Conservation (phyloP, 2,888 invertebrate species). For the Drosophila macrospina region DNA sequence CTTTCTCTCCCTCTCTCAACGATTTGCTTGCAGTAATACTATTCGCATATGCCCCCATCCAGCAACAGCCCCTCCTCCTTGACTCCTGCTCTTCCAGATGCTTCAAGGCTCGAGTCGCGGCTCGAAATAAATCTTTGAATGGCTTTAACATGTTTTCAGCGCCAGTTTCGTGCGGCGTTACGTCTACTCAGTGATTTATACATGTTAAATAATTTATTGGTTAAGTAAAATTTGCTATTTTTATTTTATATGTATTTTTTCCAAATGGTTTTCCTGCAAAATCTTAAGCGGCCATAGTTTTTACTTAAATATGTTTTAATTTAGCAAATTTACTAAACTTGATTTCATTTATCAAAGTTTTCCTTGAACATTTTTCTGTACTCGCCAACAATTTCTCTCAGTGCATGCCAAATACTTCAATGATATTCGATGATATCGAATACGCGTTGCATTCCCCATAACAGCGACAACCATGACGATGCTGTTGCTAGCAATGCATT, state of each 20-base stretch:
- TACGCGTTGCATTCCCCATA: conserved; percentile 33
- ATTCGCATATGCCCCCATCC: not conserved
- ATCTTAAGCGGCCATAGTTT: conserved; percentile 32
- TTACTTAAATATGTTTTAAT: not conserved
- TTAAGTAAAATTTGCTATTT: conserved; percentile 26
- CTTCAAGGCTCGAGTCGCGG: conserved; percentile 50
- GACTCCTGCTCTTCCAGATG: conserved; percentile 41
- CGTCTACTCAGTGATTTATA: conserved; percentile 66
- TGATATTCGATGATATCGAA: conserved; percentile 68
- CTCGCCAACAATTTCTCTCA: conserved; percentile 36
- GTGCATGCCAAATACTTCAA: conserved; percentile 55
- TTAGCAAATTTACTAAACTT: too few relatives aligned
- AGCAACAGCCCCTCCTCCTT: not conserved
- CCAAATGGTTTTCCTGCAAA: conserved; percentile 42
- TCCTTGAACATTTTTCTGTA: not conserved
- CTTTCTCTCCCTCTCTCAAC: conserved; percentile 12
- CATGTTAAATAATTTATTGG: conserved; percentile 73
- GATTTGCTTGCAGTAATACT: not conserved
- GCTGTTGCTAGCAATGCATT: conserved; percentile 32
- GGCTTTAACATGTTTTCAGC: conserved; percentile 73
- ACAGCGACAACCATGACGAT: conserved; percentile 13
- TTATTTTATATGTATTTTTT: conserved; percentile 16
- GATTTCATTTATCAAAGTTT: not conserved
- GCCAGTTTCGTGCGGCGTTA: conserved; percentile 53
- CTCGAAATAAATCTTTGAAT: conserved; percentile 77